These are phyloP conservation scores for Cheilosia impressa DNA, from an alignment of 2,888 invertebrate genomes.

Conservation along the genomic window DNA sequence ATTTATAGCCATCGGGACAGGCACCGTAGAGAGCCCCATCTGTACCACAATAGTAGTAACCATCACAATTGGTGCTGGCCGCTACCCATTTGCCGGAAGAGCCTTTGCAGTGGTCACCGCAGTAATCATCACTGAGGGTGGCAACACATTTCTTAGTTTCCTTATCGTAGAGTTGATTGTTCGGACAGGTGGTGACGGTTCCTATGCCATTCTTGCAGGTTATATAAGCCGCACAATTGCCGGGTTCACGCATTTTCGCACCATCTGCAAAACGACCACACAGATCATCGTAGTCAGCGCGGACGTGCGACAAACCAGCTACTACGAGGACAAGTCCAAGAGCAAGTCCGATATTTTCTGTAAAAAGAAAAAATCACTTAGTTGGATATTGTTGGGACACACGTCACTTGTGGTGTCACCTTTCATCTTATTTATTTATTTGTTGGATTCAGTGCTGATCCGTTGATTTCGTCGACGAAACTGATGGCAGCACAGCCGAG, in stretches of 20 bases:
- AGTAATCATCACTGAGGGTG: slow-evolving; percentile 73
- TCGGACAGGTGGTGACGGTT: slow-evolving; percentile 69
- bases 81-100: slow-evolving; percentile 76
- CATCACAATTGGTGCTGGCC: slow-evolving; percentile 78
- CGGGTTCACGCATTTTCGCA: slow-evolving; percentile 78
- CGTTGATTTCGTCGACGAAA: slow-evolving; percentile 13
- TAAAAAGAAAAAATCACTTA: neutral
- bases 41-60: slow-evolving; percentile 78
- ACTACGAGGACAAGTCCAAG: neutral
- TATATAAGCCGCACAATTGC: slow-evolving; percentile 79
- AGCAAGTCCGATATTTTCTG: neutral
- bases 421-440: slow-evolving; percentile 31
- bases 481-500: slow-evolving; percentile 1
- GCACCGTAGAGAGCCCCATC: slow-evolving; percentile 69
- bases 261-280: slow-evolving; percentile 69
- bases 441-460: slow-evolving; percentile 7
- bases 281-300: slow-evolving; percentile 44
- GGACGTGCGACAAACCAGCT: neutral
- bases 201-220: slow-evolving; percentile 76
- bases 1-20: slow-evolving; percentile 76
- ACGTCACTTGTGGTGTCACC: slow-evolving; percentile 1
- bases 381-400: too few relatives aligned
- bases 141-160: slow-evolving; percentile 76
- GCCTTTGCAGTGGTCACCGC: slow-evolving; percentile 78
- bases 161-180: slow-evolving; percentile 74